A percentile compares a stretch with the other conserved stretches of the same genome.
These are phyloP conservation scores for Sebastes vulpes DNA, from an alignment of 2,797 vertebrate species.

Conservation along the genomic window DNA sequence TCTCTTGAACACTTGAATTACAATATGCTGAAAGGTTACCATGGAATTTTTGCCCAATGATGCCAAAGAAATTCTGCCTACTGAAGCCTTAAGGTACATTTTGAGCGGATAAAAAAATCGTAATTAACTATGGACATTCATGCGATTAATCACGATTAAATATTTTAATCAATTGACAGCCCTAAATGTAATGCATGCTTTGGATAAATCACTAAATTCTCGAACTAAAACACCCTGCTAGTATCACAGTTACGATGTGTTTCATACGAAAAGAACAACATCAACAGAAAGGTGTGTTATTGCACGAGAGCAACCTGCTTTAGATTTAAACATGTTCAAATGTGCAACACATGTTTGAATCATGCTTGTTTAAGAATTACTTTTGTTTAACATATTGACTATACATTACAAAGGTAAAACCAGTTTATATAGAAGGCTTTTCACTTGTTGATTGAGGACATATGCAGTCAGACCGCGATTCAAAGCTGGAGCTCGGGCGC, in stretches of 20 bases:
- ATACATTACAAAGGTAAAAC: constrained; percentile 20
- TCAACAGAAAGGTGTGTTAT: not conserved
- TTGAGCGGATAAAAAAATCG: too few species aligned
- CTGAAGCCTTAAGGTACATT: too few species aligned
- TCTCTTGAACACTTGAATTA: too few species aligned
- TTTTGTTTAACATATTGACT: constrained; percentile 13
- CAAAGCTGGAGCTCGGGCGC: constrained; percentile 1
- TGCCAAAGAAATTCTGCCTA: too few species aligned
- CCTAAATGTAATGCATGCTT: not conserved
- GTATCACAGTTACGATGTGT: not conserved
- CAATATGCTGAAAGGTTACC: too few species aligned
- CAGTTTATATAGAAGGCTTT: constrained; percentile 24
- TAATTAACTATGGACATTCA: too few species aligned
- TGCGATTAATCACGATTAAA: too few species aligned
- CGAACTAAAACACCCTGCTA: not conserved
- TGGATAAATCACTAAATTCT: not conserved
- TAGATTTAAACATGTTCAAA: not conserved
- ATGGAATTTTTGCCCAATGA: too few species aligned
- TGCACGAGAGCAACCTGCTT: not conserved
- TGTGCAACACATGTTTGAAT: constrained; percentile 5
- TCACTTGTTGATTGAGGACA: constrained; percentile 47
- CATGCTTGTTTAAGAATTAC: not conserved
- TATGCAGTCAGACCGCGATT: constrained; percentile 31
- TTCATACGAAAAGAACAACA: not conserved
- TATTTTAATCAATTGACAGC: too few species aligned